A percentile compares a stretch with the other conserved stretches of the same genome.
Evolutionary conservation across 2,113 vertebrate species (phyloP).

Genomic region (Apistogramma diplotaenia): DNA sequence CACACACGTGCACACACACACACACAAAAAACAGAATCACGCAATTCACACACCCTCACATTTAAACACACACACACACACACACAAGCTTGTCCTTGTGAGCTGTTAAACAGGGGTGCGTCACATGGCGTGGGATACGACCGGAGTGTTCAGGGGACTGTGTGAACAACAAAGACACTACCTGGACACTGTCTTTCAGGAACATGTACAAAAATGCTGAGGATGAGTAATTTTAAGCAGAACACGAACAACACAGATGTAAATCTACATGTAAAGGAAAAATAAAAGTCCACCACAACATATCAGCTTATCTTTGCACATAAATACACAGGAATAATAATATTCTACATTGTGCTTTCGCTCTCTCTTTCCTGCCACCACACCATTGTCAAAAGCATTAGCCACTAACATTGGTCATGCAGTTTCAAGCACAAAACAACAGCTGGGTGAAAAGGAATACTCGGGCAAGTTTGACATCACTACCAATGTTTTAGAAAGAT

Average conservation of each 20-base stretch:
- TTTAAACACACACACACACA: constrained; percentile 11
- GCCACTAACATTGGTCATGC: constrained; percentile 66
- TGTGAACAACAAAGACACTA: constrained; percentile 45
- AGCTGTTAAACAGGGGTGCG: constrained; percentile 45
- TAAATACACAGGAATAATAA: constrained; percentile 76
- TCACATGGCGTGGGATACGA: constrained; percentile 61
- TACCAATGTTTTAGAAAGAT: not conserved
- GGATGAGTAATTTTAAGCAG: constrained; percentile 63
- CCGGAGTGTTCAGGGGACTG: constrained; percentile 42
- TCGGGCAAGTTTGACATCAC: constrained; percentile 39
- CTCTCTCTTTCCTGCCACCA: constrained; percentile 32
- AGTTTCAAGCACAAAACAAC: constrained; percentile 62
- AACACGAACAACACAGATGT: constrained; percentile 58
- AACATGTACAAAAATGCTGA: constrained; percentile 32
- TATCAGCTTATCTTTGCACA: constrained; percentile 79
- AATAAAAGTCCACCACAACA: constrained; percentile 74
- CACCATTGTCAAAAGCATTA: constrained; percentile 56
- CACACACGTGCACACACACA: constrained; percentile 3
- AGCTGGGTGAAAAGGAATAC: constrained; percentile 49
- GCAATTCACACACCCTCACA: constrained; percentile 13
- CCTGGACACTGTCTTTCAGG: constrained; percentile 35
- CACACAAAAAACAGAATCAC: not conserved
- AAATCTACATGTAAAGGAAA: constrained; percentile 65
- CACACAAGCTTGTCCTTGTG: constrained; percentile 34
- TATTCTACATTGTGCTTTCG: constrained; percentile 72